Evolutionary conservation across 2,113 vertebrate genomes (phyloP).

Genomic region (Colinus virginianus): DNA sequence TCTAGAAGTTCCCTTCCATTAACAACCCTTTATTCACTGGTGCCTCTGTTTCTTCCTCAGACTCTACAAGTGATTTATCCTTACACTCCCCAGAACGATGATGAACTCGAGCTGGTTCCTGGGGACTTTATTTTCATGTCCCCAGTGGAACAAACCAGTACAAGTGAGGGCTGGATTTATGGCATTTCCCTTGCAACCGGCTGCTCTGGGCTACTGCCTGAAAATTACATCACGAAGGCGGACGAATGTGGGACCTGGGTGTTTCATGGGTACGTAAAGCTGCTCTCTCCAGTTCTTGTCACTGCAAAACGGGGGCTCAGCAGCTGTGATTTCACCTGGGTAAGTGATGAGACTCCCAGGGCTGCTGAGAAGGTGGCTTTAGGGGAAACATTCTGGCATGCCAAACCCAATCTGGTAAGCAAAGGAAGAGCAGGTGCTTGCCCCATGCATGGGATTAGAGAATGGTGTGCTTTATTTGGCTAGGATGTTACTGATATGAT

Average conservation of each 20-base stretch:
- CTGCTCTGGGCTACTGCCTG: constrained; percentile 93
- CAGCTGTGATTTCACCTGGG: not conserved
- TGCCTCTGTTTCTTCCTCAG: constrained; percentile 70
- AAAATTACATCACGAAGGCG: constrained; percentile 94
- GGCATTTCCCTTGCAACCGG: constrained; percentile 91
- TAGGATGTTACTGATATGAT: not conserved
- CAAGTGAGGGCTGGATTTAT: constrained; percentile 96
- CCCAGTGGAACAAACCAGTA: constrained; percentile 89
- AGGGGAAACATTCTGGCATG: not conserved
- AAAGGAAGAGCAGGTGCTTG: constrained; percentile 13
- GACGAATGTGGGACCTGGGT: constrained; percentile 98
- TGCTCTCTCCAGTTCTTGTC: fast-evolving
- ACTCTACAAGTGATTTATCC: constrained; percentile 97
- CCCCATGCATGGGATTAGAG: not conserved
- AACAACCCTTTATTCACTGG: not conserved
- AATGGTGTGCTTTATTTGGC: not conserved
- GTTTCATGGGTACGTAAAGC: constrained; percentile 88
- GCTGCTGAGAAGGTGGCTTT: not conserved
- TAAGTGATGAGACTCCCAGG: not conserved
- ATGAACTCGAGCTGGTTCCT: constrained; percentile 92
- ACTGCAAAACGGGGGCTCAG: not conserved
- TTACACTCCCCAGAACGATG: constrained; percentile 94
- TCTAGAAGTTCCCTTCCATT: not conserved
- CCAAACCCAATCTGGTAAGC: not conserved
- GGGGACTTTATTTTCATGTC: constrained; percentile 98